phyloP scores from a whole-genome alignment of 2,113 vertebrate species.

The Psilopsiagon aymara region DNA sequence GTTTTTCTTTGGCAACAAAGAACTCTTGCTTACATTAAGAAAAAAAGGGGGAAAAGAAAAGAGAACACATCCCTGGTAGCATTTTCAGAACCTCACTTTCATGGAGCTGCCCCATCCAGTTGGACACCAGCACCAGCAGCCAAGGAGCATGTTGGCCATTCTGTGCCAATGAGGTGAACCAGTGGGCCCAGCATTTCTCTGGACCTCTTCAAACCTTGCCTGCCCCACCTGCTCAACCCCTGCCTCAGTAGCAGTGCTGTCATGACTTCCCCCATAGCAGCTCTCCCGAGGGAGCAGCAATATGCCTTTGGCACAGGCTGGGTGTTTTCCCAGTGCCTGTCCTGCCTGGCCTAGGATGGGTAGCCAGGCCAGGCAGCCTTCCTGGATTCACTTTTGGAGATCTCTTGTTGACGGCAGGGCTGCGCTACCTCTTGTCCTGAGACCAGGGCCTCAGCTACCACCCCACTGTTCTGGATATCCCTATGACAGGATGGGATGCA shows the following conservation, averaged over 20 bases:
- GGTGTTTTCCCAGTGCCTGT: neutral
- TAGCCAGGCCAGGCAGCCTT: neutral
- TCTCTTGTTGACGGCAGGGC: rapidly evolving
- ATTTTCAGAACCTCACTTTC: neutral
- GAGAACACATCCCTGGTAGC: neutral
- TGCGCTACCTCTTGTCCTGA: neutral
- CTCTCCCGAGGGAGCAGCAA: neutral
- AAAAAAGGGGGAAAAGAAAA: neutral
- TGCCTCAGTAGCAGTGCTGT: neutral
- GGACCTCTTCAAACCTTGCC: neutral
- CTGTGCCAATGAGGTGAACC: rapidly evolving
- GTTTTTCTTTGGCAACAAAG: neutral
- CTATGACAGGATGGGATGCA: neutral
- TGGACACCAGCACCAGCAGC: neutral
- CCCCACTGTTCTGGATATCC: rapidly evolving
- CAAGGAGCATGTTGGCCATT: rapidly evolving
- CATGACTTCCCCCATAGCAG: rapidly evolving
- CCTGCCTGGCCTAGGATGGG: neutral
- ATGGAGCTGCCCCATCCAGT: neutral
- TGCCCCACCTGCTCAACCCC: neutral
- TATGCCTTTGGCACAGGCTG: neutral
- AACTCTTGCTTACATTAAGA: neutral
- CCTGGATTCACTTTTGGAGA: neutral
- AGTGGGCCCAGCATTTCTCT: neutral
- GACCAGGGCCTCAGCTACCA: neutral